Base-by-base conservation (phyloP, 2,888 invertebrate genomes). In the Drosophila picticornis region DNA sequence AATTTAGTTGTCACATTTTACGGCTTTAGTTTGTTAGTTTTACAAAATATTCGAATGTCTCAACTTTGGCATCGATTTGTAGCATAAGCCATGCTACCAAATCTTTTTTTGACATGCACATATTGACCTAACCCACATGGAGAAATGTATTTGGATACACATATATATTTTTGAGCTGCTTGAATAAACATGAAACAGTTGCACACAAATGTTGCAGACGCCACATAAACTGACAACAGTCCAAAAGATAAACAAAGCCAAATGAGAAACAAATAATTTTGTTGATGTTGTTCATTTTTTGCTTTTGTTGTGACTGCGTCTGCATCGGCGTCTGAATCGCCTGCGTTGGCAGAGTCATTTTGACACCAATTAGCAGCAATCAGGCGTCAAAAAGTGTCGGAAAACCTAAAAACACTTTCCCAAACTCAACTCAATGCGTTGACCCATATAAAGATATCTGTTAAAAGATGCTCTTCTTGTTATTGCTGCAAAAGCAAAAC, bases 281-380 rank as follows among this genome's bases (percentile, higher is more conserved):
- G 32, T 43, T 60, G 55, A 48, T 63, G 43, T 75, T 46, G 27
- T 16, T 46, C 1, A 43, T 27, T 46, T 46, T 46, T 25, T 2
- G 22, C 16, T 16, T 46, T 46, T 69, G 55, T 61, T 59, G 51
- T 25, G 27, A 25, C 16, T 16, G 16, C 5, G 16, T 34, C 34
- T 34, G 34, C 34, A 13, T 55, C 34, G 50, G 5, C 36, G 50
- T 60, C 46, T 50, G 25, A 61, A 50, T 50, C 53, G 53, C 60
- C 67, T 66, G 84, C 82, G 88, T 87, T 82, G 83, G 70, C 68
- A 67, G 84, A 69, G 77, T 57, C 88, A 58, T 87, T 87, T 90
- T 76, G 84, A 80, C 74, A 83, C 83, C 91, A 88, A 90, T 88
- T 90, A 90, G 88, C 86, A 61, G 90, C 88, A 85, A 90, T 83